Evolutionary conservation across 2,113 vertebrate species (phyloP).

Genomic region (Ophthalmolycus amberensis): DNA sequence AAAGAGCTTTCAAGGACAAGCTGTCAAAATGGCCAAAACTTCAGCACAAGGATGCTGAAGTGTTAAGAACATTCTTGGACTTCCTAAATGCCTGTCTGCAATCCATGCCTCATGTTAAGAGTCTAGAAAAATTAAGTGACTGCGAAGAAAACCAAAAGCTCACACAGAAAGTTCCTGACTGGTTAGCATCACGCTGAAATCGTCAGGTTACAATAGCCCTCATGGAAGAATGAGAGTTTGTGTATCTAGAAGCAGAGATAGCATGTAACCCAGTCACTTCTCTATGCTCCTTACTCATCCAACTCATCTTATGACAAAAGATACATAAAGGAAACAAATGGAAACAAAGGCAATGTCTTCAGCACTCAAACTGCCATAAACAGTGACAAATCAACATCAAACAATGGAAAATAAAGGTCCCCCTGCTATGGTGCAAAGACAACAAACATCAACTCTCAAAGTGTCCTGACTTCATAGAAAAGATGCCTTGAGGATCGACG

Average conservation of each 20-base stretch:
- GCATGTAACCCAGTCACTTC: conserved; percentile 8
- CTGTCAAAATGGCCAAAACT: conserved; percentile 25
- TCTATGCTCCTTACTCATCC: neutral
- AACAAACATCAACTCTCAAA: neutral
- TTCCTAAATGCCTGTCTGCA: neutral
- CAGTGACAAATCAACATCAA: neutral
- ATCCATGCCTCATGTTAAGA: neutral
- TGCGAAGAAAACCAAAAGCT: neutral
- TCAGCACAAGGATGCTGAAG: neutral
- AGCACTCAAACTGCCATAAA: neutral
- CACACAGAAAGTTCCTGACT: neutral
- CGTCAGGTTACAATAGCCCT: neutral
- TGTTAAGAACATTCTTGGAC: neutral
- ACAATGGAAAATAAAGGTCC: neutral
- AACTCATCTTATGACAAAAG: neutral
- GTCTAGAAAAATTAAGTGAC: neutral
- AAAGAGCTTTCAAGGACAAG: conserved; percentile 39
- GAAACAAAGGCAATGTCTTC: neutral
- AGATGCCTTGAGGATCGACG: neutral
- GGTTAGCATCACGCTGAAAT: neutral
- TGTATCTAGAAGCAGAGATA: neutral
- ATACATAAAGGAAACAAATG: neutral
- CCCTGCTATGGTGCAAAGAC: neutral
- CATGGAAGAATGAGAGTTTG: no score
- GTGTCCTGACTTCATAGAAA: neutral